Conservation (phyloP, 2,888 invertebrate species). For the Ellobium chinense region DNA sequence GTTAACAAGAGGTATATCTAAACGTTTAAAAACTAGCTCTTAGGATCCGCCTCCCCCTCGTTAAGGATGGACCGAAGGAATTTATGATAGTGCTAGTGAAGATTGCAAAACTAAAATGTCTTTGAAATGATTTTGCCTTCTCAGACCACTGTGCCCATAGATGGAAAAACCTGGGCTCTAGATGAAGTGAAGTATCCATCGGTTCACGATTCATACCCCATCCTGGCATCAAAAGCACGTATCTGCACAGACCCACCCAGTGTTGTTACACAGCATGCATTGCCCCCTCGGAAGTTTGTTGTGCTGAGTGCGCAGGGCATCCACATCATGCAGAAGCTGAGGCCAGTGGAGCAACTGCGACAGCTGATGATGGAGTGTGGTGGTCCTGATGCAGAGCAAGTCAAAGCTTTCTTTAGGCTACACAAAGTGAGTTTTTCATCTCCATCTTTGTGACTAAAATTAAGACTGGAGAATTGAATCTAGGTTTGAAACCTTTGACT, state of each 20-base stretch:
- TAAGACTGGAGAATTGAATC: too few relatives aligned
- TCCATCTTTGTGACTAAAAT: too few relatives aligned
- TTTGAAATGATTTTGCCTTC: too few relatives aligned
- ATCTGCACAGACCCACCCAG: constrained; percentile 82
- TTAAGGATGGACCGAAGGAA: too few relatives aligned
- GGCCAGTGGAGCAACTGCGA: constrained; percentile 92
- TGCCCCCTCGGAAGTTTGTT: constrained; percentile 88
- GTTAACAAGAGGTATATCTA: too few relatives aligned
- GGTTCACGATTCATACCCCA: constrained; percentile 1
- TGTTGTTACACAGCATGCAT: constrained; percentile 86
- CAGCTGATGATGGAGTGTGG: constrained; percentile 89
- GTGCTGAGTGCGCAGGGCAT: constrained; percentile 91
- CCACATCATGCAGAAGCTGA: constrained; percentile 89
- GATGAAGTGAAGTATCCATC: constrained; percentile 82
- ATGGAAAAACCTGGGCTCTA: constrained; percentile 94
- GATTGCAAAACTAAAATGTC: too few relatives aligned
- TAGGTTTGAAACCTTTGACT: too few relatives aligned
- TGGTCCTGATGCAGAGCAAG: constrained; percentile 91
- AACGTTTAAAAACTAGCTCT: too few relatives aligned
- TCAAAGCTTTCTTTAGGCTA: constrained; percentile 90
- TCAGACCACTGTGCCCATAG: constrained; percentile 88
- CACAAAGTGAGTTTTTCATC: constrained; percentile 81
- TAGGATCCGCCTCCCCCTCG: too few relatives aligned
- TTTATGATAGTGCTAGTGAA: too few relatives aligned
- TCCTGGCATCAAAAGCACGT: constrained; percentile 36